Percentiles rank a stretch among this genome's conserved stretches.
These are phyloP conservation scores for Cossypha dichroa DNA, from an alignment of 2,797 vertebrate species.

Conservation along the genomic window DNA sequence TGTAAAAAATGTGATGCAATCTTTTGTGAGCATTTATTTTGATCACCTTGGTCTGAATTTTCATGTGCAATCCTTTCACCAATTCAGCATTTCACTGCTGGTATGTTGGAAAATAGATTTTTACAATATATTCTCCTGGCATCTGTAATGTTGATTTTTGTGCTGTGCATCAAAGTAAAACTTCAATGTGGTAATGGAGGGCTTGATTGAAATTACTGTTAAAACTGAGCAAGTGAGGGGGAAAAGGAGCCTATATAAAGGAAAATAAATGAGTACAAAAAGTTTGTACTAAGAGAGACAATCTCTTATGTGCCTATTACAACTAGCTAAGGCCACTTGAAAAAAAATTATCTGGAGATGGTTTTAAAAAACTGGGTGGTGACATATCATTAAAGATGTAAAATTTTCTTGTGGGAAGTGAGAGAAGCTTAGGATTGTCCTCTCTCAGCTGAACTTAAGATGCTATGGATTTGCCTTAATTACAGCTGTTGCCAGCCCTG, in stretches of 20 bases:
- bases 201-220: background rate
- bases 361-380: background rate
- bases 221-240: background rate
- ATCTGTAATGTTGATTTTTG: background rate
- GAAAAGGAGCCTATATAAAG: background rate
- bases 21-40: background rate
- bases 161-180: background rate
- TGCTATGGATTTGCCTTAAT: background rate
- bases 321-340: background rate
- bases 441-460: background rate
- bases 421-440: background rate
- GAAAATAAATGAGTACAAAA: background rate
- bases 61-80: background rate
- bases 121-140: background rate
- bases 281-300: background rate
- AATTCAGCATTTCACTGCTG: background rate
- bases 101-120: background rate
- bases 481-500: background rate
- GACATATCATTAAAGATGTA: background rate
- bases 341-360: background rate
- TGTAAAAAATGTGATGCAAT: background rate
- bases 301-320: background rate
- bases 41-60: background rate
- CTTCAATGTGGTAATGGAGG: background rate
- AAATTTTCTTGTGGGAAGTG: background rate